Evolutionary conservation across 1,140 invertebrate species (phyloP), one percentile per base, ranked within the genome.

Genomic region (Bradysia coprophila): DNA sequence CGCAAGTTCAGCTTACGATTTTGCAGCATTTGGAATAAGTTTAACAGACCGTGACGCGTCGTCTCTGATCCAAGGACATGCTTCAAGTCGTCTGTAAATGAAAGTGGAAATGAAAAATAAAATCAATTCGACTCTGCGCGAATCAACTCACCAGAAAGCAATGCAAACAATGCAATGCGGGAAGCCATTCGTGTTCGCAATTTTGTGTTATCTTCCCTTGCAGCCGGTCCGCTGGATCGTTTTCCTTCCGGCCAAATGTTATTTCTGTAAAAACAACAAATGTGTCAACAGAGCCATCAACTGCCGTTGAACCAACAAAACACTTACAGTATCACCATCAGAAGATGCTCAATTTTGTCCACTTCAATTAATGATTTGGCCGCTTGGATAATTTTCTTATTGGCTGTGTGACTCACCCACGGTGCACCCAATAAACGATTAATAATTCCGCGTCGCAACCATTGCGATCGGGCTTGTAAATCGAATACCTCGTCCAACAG

Each of bases 401-500:
- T 45, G 1, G 36, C 39, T 2, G 44, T 21, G 21, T 45, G 44
- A 24, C 44, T 45, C 1, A 45, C 44, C 32, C 40, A 45, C 13
- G 44, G 44, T 15, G 44, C 44, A 16, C 32, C 40, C 5, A 43
- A 21, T 4, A 43, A 16, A 28, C 42, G 13, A 38, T 43, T 45
- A 19, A 42, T 43, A 9, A 45, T 38, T 6, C 44, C 44, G 18
- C 86, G 63, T 38, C 88, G 60, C 18, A 93, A 65, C 88, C 89
- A 94, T 50, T 88, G 83, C 62, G 89, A 88, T 50, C 84, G 71
- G 33, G 76, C 76, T 62, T 84, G 79, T 34, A 92, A 62, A 58
- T 92, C 88, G 65, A 93, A 93, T 3, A 93, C 79, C 70, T 93
- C 89, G 56, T 92, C 86, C 72, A 92, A 80, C 34, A 93, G 58